These are phyloP conservation scores for Petromus typicus DNA, from an alignment of 2,113 vertebrate genomes.

Conservation along the genomic window DNA sequence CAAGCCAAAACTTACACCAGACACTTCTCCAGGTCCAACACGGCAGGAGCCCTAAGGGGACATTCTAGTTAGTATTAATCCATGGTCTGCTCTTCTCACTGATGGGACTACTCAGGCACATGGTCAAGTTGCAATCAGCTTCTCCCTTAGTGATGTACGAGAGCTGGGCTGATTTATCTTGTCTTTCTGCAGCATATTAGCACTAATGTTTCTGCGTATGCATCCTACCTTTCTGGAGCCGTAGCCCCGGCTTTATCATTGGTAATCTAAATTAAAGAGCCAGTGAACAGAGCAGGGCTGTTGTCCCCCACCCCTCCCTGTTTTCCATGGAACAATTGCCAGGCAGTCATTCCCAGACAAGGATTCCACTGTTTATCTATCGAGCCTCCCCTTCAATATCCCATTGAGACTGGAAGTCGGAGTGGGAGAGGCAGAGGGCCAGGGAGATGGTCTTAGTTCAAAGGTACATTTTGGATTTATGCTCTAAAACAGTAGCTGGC, in stretches of 20 bases:
- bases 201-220: conserved; percentile 89
- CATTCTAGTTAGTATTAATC: conserved; percentile 87
- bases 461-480: conserved; percentile 83
- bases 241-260: conserved; percentile 85
- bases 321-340: conserved; percentile 89
- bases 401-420: conserved; percentile 81
- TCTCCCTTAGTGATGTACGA: conserved; percentile 87
- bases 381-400: conserved; percentile 80
- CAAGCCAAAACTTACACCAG: conserved; percentile 88
- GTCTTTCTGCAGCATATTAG: conserved; percentile 90
- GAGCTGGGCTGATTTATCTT: conserved; percentile 89
- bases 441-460: conserved; percentile 78
- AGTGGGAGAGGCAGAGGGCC: conserved; percentile 78
- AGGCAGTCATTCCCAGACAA: conserved; percentile 87
- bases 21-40: conserved; percentile 84
- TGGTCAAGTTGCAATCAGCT: conserved; percentile 90
- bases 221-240: conserved; percentile 87
- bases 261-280: conserved; percentile 89
- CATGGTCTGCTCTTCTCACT: conserved; percentile 86
- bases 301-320: conserved; percentile 78
- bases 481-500: conserved; percentile 81
- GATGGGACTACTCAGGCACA: conserved; percentile 89
- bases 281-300: conserved; percentile 84
- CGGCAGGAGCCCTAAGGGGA: conserved; percentile 84
- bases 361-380: conserved; percentile 80